These are phyloP conservation scores for Radopholus similis DNA, from an alignment of 1,140 invertebrate species.

Conservation along the genomic window DNA sequence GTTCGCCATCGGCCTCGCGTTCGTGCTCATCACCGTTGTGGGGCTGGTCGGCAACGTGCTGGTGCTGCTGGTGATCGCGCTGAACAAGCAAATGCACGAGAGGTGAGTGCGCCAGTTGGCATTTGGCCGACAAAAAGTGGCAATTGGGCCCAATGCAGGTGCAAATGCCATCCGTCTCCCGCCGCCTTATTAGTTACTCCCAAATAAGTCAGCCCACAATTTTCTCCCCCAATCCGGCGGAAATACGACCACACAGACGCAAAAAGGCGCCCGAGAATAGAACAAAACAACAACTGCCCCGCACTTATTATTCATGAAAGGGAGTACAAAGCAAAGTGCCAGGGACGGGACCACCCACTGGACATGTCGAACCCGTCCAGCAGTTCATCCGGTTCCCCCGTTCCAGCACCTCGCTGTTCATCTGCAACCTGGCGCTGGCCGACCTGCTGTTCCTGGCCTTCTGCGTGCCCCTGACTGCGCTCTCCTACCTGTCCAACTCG, in stretches of 20 bases:
- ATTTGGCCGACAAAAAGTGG: not conserved
- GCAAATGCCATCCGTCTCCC: not conserved
- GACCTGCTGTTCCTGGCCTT: conserved; percentile 88
- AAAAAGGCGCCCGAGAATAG: too few species aligned
- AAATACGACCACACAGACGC: too few species aligned
- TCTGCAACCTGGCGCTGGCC: conserved; percentile 64
- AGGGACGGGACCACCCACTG: too few species aligned
- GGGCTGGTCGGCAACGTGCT: conserved; percentile 42
- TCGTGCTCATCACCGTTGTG: conserved; percentile 44
- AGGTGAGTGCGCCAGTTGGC: conserved; percentile 15
- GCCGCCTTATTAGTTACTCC: not conserved
- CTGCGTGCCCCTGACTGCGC: conserved; percentile 86
- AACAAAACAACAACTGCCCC: too few species aligned
- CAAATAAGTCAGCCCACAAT: not conserved
- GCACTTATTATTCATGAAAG: too few species aligned
- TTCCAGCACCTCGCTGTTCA: conserved; percentile 45
- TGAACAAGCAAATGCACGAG: conserved; percentile 43
- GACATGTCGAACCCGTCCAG: too few species aligned
- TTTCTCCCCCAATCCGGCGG: not conserved
- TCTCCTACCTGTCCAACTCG: conserved; percentile 73
- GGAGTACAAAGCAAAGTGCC: too few species aligned
- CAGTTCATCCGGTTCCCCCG: too few species aligned
- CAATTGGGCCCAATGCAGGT: not conserved
- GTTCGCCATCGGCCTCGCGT: conserved; percentile 33
- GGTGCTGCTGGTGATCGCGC: conserved; percentile 41